A percentile compares a stretch with the other conserved stretches of the same genome.
Conservation (phyloP, 2,797 vertebrate species). For the Muraenolepis orangiensis region DNA sequence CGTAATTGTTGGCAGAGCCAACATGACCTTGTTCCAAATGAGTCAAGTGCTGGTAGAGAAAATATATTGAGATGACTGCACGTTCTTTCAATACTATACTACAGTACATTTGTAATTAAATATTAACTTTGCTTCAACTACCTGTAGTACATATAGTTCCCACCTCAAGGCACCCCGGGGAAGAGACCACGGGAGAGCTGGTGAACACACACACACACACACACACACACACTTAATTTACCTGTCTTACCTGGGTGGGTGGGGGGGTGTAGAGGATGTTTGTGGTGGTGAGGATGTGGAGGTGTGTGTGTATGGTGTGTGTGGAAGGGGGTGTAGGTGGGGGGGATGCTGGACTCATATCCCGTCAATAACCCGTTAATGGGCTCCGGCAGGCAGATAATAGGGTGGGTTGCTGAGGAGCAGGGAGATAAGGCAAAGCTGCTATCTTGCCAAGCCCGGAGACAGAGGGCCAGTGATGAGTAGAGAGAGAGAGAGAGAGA, state of each 20-base stretch:
- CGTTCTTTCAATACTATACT: too few species aligned
- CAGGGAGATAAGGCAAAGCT: conserved; percentile 56
- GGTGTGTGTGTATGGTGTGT: background rate
- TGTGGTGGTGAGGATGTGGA: too few species aligned
- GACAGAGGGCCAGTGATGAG: conserved; percentile 47
- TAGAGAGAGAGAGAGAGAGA: conserved; percentile 19
- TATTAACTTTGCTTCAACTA: too few species aligned
- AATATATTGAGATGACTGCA: background rate
- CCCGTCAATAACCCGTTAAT: conserved; percentile 73
- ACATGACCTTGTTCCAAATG: background rate
- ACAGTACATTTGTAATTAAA: too few species aligned
- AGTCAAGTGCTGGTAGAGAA: background rate
- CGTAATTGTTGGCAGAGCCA: background rate
- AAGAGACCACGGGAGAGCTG: background rate
- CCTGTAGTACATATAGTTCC: too few species aligned
- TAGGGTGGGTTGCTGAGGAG: conserved; percentile 48
- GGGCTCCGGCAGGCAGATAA: conserved; percentile 61
- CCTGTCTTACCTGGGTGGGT: too few species aligned
- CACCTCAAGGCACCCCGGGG: too few species aligned
- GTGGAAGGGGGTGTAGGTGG: conserved; percentile 1
- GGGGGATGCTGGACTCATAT: conserved; percentile 60
- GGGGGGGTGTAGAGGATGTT: too few species aligned
- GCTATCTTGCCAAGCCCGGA: conserved; percentile 44
- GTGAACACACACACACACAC: background rate
- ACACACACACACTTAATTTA: too few species aligned